phyloP scores from a whole-genome alignment of 2,113 vertebrate genomes.

The Lagenorhynchus albirostris region DNA sequence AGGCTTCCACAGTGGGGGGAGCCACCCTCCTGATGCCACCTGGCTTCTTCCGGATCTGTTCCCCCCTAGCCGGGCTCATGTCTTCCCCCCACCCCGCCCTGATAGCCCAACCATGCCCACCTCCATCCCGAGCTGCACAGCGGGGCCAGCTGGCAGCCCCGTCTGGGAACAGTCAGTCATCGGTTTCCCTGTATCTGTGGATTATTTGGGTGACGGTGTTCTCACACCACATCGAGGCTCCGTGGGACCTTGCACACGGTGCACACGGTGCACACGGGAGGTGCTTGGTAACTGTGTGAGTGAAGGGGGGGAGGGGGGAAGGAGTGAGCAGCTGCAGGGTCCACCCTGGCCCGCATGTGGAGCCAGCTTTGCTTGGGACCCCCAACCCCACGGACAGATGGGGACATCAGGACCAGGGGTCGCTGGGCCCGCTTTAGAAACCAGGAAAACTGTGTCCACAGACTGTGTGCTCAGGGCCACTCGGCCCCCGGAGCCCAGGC shows the following conservation, averaged over 20 bases:
- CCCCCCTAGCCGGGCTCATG: neutral
- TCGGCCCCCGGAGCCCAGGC: neutral
- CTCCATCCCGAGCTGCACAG: neutral
- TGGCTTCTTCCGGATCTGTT: neutral
- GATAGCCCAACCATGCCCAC: neutral
- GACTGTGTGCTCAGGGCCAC: neutral
- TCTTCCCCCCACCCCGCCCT: too few species aligned
- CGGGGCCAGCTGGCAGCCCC: neutral
- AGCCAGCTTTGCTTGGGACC: too few species aligned
- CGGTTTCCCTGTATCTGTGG: neutral
- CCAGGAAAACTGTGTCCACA: neutral
- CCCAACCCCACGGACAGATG: neutral
- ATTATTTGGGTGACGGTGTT: neutral
- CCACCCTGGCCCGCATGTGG: rapidly evolving
- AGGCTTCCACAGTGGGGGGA: neutral
- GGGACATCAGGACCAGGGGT: neutral
- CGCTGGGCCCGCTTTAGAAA: rapidly evolving
- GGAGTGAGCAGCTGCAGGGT: neutral
- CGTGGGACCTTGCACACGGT: rapidly evolving
- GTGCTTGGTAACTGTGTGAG: neutral
- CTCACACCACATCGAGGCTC: neutral
- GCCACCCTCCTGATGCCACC: neutral
- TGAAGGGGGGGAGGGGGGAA: neutral
- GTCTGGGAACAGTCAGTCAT: too few species aligned
- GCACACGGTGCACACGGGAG: neutral